Percentiles rank a stretch among this genome's conserved stretches.
Evolutionary conservation across 37 sponge, comb jelly and placozoan species (phyloP).

Genomic region (Halichondria panicea): DNA sequence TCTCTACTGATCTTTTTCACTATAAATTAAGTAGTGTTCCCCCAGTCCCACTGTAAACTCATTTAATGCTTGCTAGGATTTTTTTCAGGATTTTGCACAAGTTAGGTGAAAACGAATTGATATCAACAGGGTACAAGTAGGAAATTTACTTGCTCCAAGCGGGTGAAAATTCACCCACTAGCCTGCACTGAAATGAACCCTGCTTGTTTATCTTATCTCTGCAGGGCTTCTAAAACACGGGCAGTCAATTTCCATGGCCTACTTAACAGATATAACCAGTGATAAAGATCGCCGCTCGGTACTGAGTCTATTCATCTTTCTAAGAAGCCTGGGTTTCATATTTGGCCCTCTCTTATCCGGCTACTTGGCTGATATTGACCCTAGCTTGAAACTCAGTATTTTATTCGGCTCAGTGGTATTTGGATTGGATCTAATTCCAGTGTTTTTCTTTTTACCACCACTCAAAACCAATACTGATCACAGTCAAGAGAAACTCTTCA

Average conservation of each 20-base stretch:
- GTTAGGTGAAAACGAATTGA: too few species aligned
- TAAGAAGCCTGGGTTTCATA: constrained; percentile 72
- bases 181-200: too few species aligned
- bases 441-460: constrained; percentile 2
- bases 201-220: neutral
- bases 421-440: neutral
- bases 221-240: constrained; percentile 78
- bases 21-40: neutral
- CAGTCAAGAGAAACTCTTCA: neutral
- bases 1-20: neutral
- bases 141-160: too few species aligned
- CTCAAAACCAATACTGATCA: neutral
- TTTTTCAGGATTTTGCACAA: too few species aligned
- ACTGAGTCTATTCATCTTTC: constrained; percentile 54
- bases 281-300: constrained; percentile 28
- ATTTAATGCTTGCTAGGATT: too few species aligned
- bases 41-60: too few species aligned
- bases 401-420: constrained; percentile 5
- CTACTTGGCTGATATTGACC: constrained; percentile 63
- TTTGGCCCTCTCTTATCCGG: constrained; percentile 71
- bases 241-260: constrained; percentile 51
- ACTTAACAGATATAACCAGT: constrained; percentile 53
- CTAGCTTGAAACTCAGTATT: constrained; percentile 29
- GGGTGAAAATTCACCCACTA: too few species aligned
- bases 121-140: too few species aligned